phyloP scores from a whole-genome alignment of 2,888 invertebrate genomes.

The Macrophya alboannulata region DNA sequence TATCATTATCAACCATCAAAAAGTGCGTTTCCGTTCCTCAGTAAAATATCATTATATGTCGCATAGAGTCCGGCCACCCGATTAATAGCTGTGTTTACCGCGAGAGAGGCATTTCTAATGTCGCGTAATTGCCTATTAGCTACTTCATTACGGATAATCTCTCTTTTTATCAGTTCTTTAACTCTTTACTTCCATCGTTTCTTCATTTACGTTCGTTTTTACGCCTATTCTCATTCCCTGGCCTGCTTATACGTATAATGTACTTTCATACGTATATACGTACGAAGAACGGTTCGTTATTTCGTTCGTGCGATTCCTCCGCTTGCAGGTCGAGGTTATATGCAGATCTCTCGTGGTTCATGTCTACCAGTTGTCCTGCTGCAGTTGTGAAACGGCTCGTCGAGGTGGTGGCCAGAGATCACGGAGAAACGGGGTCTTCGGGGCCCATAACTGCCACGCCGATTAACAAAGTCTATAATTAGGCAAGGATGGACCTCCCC shows the following conservation, averaged over 20 bases:
- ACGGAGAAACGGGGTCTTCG: constrained; percentile 58
- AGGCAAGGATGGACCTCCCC: constrained; percentile 54
- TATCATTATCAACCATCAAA: constrained; percentile 1
- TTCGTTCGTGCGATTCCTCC: constrained; percentile 69
- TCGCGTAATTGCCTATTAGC: constrained; percentile 67
- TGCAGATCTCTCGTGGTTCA: constrained; percentile 7
- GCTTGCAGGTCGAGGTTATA: constrained; percentile 19
- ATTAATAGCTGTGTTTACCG: constrained; percentile 49
- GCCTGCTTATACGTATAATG: neutral
- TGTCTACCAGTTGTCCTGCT: constrained; percentile 4
- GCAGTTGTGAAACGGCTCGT: constrained; percentile 42
- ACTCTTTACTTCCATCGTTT: constrained; percentile 21
- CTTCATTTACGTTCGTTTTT: constrained; percentile 28
- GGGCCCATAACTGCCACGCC: constrained; percentile 45
- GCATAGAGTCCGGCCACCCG: neutral
- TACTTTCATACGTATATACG: neutral
- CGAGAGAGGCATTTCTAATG: constrained; percentile 69
- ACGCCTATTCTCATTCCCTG: constrained; percentile 22
- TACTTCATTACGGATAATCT: constrained; percentile 51
- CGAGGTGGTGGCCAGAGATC: constrained; percentile 38
- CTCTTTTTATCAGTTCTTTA: neutral
- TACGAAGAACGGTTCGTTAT: neutral
- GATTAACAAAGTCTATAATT: constrained; percentile 61
- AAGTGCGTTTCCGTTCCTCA: constrained; percentile 15
- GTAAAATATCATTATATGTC: constrained; percentile 16